Conservation (phyloP, 2,113 vertebrate species). For the Motacilla alba region DNA sequence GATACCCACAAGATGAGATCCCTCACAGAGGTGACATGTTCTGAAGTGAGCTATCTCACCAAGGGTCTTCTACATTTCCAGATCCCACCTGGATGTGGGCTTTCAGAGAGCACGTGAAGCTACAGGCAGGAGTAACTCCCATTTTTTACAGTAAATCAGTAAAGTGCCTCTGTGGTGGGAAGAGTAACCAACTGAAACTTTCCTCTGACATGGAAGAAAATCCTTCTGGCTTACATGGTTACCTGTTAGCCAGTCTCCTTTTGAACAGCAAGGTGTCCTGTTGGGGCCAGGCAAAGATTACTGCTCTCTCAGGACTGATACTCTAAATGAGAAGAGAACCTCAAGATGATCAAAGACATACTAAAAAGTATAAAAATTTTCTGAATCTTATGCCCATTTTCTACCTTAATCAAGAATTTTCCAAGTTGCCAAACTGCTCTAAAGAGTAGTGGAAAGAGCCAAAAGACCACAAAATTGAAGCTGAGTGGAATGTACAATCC, state of each 20-base stretch:
- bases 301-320: rapidly evolving
- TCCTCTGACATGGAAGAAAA: not conserved
- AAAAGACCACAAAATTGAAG: not conserved
- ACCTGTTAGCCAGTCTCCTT: not conserved
- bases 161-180: not conserved
- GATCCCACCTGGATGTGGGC: not conserved
- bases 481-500: not conserved
- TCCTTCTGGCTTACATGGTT: not conserved
- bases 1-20: not conserved
- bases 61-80: not conserved
- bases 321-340: not conserved
- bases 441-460: not conserved
- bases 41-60: not conserved
- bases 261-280: not conserved
- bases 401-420: not conserved
- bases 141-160: not conserved
- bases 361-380: not conserved
- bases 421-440: not conserved
- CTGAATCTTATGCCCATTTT: not conserved
- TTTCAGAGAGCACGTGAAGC: not conserved
- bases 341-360: not conserved
- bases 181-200: not conserved
- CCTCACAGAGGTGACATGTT: not conserved
- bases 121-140: not conserved
- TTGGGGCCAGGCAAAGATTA: not conserved